Conservation (phyloP, 1,140 invertebrate genomes). For the Tenebrio molitor region DNA sequence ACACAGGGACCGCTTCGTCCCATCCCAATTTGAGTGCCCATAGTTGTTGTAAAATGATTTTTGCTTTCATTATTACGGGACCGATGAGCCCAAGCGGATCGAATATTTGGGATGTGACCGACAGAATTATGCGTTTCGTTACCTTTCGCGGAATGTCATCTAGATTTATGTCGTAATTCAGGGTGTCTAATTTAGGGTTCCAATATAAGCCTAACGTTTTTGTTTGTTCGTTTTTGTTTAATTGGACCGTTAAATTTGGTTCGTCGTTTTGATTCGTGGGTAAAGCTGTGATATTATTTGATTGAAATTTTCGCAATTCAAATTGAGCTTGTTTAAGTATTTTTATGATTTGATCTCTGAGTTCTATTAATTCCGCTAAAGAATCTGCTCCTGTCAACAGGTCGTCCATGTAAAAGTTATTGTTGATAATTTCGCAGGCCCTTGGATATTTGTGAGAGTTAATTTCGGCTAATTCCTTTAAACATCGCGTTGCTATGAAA, state of each 20-base stretch:
- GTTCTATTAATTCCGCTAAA: conserved; percentile 43
- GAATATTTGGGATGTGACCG: conserved; percentile 48
- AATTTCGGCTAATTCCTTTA: not conserved
- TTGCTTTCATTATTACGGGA: conserved; percentile 59
- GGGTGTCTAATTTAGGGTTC: not conserved
- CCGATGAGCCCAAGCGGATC: conserved; percentile 58
- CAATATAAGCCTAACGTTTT: conserved; percentile 34
- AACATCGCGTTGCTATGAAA: conserved; percentile 61
- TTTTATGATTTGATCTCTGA: conserved; percentile 23
- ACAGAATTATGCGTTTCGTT: conserved; percentile 24
- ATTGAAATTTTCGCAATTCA: not conserved
- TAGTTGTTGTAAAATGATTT: conserved; percentile 62
- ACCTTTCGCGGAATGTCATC: not conserved
- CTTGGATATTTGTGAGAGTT: conserved; percentile 42
- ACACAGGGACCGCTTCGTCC: conserved; percentile 60
- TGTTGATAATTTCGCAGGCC: conserved; percentile 56
- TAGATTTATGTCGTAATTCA: not conserved
- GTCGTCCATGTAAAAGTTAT: conserved; percentile 68
- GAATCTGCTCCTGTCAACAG: conserved; percentile 61
- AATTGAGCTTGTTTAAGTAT: not conserved
- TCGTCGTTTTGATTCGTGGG: not conserved
- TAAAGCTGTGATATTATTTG: not conserved
- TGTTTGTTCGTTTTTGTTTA: not conserved
- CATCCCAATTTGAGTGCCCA: conserved; percentile 58
- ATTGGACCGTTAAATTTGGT: not conserved